phyloP scores from a whole-genome alignment of 1,140 invertebrate species.

The Leptopilina clavipes region DNA sequence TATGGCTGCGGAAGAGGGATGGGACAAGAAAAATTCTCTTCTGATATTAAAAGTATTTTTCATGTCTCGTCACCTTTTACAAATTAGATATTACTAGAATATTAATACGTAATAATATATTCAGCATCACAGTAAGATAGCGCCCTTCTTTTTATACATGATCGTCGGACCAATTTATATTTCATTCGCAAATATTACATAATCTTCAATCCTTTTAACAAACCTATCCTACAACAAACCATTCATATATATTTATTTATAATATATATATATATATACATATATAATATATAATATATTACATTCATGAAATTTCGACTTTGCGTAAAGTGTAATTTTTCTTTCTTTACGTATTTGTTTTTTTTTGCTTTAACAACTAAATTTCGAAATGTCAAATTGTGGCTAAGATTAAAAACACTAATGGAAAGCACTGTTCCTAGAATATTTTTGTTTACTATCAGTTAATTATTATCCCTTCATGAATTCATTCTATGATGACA shows the following conservation, averaged over 20 bases:
- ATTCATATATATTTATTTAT: slow-evolving; percentile 51
- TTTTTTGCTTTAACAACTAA: neutral
- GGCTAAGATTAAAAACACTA: slow-evolving; percentile 18
- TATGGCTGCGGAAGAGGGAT: slow-evolving; percentile 39
- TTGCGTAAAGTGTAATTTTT: neutral
- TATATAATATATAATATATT: neutral
- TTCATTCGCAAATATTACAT: slow-evolving; percentile 57
- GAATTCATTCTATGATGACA: neutral
- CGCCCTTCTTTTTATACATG: slow-evolving; percentile 68
- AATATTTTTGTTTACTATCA: neutral
- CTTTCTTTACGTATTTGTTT: neutral
- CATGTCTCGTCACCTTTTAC: slow-evolving; percentile 10
- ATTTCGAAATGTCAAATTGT: neutral
- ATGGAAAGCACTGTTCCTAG: slow-evolving; percentile 6
- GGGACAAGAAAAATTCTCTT: slow-evolving; percentile 49
- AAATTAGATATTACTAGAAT: slow-evolving; percentile 57
- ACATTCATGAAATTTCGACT: slow-evolving; percentile 5
- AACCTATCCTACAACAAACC: slow-evolving; percentile 70
- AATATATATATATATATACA: no score
- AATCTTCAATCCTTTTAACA: slow-evolving; percentile 67
- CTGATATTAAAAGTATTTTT: slow-evolving; percentile 42
- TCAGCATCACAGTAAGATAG: slow-evolving; percentile 76
- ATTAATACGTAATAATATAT: slow-evolving; percentile 66
- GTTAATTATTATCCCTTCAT: neutral
- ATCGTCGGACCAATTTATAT: slow-evolving; percentile 60